Base-by-base conservation (phyloP, 37 sponge, comb jelly and placozoan genomes). In the Petrosia ficiformis region DNA sequence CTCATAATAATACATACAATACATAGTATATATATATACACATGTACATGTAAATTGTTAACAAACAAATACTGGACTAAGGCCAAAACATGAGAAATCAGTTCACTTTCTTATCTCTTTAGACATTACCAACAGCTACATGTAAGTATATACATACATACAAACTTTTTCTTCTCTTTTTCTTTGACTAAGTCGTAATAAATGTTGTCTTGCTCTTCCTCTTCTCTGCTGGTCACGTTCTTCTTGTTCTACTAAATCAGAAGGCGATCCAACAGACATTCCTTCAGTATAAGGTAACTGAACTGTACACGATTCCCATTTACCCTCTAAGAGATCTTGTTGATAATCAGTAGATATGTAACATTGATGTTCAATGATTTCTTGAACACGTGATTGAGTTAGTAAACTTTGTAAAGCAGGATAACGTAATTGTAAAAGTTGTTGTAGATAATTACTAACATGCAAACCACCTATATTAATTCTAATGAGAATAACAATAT, bases 401-500 rank as follows among this genome's bases (percentile, higher is more conserved):
- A 96, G 56, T 26, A 77, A 58, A 28, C 79, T 39, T 60, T 72
- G 84, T 29, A 87, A 76, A 36, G 72, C 69, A 0, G 92, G 91
- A 35, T 82, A 73, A 44, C 86, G 82, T 42, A 96, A 82, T 83
- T 90, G 95, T 38, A 96, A 57, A 70, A 94, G 77, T 33, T 83
- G 78, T 39, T 96, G 94, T 57, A 96, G 80, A 77, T 65, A 96
- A 42, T 70, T 44, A 30, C 72, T 68, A 2, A 76, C 39, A 66
- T 96, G 88, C 19, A 79, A 33, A 0, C 97, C 97, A 22, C 97
- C 97, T 5, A 96, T 57, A 66, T 90, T 93, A 42, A 96, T 78
- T 33, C 93, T 92, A 41, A 34, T 21, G 63, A 44, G 71, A 39
- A 58, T 40, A n/a, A 43, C 36, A 42, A 59, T 19, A 39, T 54